Percentiles rank a stretch among this genome's conserved stretches.
Conservation (phyloP, 2,888 invertebrate species). For the Hirudinaria manillensis region DNA sequence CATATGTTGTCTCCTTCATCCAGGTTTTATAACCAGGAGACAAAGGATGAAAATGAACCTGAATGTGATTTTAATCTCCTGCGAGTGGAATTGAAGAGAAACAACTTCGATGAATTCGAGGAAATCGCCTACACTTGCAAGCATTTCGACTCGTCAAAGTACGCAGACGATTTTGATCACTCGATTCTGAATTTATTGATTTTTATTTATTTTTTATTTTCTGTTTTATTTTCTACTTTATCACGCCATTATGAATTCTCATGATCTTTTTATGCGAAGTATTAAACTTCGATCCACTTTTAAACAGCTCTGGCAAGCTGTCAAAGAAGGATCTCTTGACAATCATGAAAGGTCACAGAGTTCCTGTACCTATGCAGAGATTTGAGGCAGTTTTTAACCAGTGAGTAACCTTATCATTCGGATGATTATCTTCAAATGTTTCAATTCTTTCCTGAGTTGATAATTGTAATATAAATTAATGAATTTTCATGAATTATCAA, state of each 20-base stretch:
- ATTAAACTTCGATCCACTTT: neutral
- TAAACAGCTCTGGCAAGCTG: slow-evolving; percentile 19
- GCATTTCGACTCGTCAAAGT: slow-evolving; percentile 2
- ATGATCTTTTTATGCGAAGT: too few species aligned
- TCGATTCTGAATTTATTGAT: too few species aligned
- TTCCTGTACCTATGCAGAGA: slow-evolving; percentile 4
- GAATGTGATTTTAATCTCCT: slow-evolving; percentile 9
- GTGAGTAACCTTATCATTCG: slow-evolving; percentile 3
- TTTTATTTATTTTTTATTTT: too few species aligned
- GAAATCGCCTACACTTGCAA: neutral
- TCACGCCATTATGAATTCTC: too few species aligned
- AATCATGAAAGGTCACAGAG: slow-evolving; percentile 23
- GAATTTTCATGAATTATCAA: too few species aligned
- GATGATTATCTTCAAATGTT: too few species aligned
- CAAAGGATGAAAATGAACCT: neutral
- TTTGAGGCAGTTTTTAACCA: slow-evolving; percentile 23
- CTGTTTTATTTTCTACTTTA: too few species aligned
- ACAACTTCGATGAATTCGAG: slow-evolving; percentile 5
- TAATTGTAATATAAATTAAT: too few species aligned
- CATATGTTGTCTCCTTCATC: too few species aligned
- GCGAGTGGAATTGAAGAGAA: slow-evolving; percentile 3
- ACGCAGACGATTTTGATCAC: neutral
- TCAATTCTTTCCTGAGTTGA: too few species aligned
- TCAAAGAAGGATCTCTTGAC: slow-evolving; percentile 3
- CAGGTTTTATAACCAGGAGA: neutral